phyloP scores from a whole-genome alignment of 35 echinoderm and acorn worm species.

The Stichopus chloronotus region DNA sequence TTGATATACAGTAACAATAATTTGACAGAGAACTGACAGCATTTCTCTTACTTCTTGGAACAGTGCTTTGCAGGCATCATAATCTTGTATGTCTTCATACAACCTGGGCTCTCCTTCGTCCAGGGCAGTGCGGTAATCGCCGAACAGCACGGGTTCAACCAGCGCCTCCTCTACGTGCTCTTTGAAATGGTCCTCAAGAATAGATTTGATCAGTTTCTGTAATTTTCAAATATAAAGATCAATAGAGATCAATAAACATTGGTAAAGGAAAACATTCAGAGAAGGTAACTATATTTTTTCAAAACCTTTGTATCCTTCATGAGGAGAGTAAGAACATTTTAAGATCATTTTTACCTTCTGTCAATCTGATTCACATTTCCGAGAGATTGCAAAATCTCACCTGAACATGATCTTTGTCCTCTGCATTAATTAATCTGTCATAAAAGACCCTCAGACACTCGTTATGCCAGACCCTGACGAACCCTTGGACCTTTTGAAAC shows the following conservation, averaged over 20 bases:
- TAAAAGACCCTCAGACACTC: constrained; percentile 95
- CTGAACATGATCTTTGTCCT: constrained; percentile 82
- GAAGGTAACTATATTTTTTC: too few species aligned
- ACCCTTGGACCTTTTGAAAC: constrained; percentile 66
- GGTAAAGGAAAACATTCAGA: neutral
- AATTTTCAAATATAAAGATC: neutral
- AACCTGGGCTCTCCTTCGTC: constrained; percentile 88
- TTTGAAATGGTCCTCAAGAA: constrained; percentile 91
- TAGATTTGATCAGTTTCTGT: constrained; percentile 77
- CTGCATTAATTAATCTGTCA: constrained; percentile 86
- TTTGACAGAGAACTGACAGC: neutral
- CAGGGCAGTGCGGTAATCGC: constrained; percentile 88
- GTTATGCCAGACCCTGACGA: constrained; percentile 88
- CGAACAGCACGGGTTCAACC: constrained; percentile 86
- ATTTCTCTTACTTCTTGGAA: constrained; percentile 86
- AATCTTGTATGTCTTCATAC: constrained; percentile 97
- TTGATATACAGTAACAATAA: too few species aligned
- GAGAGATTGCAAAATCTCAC: constrained; percentile 28
- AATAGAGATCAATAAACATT: neutral
- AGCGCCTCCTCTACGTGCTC: constrained; percentile 75
- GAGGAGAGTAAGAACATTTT: too few species aligned
- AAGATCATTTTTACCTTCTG: too few species aligned
- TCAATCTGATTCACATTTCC: neutral
- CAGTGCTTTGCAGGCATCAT: constrained; percentile 91
- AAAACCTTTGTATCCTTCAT: too few species aligned